These are phyloP conservation scores for Armadillidium nasatum DNA, from an alignment of 1,140 invertebrate genomes.

Conservation along the genomic window DNA sequence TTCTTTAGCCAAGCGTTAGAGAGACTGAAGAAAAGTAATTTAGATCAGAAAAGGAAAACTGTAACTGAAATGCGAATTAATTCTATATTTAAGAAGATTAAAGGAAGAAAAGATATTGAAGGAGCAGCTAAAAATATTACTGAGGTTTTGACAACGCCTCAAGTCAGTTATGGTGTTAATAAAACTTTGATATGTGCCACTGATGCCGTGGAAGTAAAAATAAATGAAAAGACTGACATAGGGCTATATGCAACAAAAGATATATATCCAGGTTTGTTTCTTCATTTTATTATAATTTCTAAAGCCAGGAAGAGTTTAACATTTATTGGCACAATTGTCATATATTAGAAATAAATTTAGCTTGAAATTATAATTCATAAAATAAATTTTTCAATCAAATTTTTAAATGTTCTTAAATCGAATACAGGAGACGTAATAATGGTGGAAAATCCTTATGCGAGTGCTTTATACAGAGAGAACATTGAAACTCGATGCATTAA, in stretches of 20 bases:
- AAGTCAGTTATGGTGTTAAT: not conserved
- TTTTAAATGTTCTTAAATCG: no score
- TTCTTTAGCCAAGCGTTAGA: not conserved
- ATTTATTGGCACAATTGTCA: no score
- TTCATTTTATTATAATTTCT: not conserved
- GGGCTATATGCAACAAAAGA: not conserved
- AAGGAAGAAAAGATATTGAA: not conserved
- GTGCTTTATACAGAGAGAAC: no score
- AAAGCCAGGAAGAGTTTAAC: no score
- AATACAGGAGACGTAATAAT: no score
- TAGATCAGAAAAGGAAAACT: not conserved
- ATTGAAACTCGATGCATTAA: no score
- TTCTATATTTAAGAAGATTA: not conserved
- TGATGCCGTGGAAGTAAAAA: not conserved
- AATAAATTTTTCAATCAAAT: no score
- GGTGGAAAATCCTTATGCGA: no score
- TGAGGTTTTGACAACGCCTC: not conserved
- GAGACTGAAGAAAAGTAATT: not conserved
- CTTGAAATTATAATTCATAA: no score
- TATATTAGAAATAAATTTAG: no score
- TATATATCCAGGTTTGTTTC: not conserved
- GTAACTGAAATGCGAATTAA: not conserved
- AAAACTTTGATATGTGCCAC: not conserved
- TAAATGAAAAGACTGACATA: not conserved
- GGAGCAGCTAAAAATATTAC: not conserved